Conservation (phyloP, 2,888 invertebrate species). For the Tipula lateralis region DNA sequence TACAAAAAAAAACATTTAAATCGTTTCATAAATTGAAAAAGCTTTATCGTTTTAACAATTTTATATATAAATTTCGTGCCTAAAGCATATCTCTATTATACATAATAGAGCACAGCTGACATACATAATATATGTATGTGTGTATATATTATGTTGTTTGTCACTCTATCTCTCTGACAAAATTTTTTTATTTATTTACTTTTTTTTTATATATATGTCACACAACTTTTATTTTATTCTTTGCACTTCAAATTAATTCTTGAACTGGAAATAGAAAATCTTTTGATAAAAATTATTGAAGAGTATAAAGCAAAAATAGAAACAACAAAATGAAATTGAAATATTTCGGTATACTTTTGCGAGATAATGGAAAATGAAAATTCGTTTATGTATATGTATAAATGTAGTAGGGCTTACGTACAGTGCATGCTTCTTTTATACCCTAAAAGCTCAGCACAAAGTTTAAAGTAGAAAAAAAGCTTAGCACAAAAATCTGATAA, state of each 20-base stretch:
- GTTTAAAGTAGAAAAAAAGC: not conserved
- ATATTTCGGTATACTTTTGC: not conserved
- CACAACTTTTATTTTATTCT: not conserved
- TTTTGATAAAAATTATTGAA: conserved; percentile 1
- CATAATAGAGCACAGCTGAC: not conserved
- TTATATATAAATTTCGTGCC: not conserved
- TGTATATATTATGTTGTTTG: not conserved
- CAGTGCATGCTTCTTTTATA: not conserved
- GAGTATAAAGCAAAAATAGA: not conserved
- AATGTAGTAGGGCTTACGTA: not conserved
- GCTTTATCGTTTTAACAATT: not conserved
- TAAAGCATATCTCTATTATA: not conserved
- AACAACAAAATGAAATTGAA: not conserved
- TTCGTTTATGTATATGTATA: not conserved
- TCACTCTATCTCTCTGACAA: not conserved
- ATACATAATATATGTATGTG: not conserved
- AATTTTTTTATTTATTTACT: not conserved
- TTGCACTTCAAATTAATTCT: conserved; percentile 6
- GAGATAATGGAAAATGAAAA: not conserved
- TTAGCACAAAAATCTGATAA: not conserved
- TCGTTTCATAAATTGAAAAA: not conserved
- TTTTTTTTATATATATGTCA: not conserved
- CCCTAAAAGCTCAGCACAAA: not conserved
- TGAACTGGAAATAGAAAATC: not conserved
- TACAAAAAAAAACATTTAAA: not conserved